phyloP scores from a whole-genome alignment of 1,140 invertebrate species.

The Panonychus citri region DNA sequence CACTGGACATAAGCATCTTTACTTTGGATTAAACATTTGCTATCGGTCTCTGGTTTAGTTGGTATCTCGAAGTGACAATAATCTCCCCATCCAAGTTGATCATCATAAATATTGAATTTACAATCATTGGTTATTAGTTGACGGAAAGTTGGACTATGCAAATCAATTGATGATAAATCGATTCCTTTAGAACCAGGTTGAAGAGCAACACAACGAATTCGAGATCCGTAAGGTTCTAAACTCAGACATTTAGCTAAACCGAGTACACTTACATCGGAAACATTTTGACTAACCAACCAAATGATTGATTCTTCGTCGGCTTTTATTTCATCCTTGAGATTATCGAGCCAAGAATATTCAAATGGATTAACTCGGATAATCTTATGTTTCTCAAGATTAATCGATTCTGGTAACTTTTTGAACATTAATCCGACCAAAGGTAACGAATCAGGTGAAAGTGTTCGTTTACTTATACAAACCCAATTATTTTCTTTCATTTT shows the following conservation, averaged over 20 bases:
- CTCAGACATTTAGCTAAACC: constrained; percentile 71
- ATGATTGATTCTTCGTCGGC: not conserved
- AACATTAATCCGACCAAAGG: not conserved
- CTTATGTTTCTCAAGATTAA: not conserved
- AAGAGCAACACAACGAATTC: constrained; percentile 30
- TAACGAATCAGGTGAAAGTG: not conserved
- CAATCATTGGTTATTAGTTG: constrained; percentile 21
- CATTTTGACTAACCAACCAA: not conserved
- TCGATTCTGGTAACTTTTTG: not conserved
- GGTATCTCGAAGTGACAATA: not conserved
- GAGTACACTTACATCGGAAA: constrained; percentile 36
- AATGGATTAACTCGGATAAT: not conserved
- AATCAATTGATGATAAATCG: not conserved
- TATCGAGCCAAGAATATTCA: not conserved
- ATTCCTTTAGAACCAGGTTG: not conserved
- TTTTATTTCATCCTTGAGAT: not conserved
- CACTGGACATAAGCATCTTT: constrained; percentile 6
- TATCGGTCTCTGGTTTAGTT: not conserved
- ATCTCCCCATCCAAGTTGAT: not conserved
- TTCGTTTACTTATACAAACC: not conserved
- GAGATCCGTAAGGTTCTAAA: constrained; percentile 46
- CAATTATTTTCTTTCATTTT: not conserved
- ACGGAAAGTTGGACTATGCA: not conserved
- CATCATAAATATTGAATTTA: not conserved
- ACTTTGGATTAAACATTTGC: not conserved